Evolutionary conservation across 35 echinoderm and acorn worm species (phyloP), one percentile per base, ranked within the genome.

Genomic region (Chiridota heheva): DNA sequence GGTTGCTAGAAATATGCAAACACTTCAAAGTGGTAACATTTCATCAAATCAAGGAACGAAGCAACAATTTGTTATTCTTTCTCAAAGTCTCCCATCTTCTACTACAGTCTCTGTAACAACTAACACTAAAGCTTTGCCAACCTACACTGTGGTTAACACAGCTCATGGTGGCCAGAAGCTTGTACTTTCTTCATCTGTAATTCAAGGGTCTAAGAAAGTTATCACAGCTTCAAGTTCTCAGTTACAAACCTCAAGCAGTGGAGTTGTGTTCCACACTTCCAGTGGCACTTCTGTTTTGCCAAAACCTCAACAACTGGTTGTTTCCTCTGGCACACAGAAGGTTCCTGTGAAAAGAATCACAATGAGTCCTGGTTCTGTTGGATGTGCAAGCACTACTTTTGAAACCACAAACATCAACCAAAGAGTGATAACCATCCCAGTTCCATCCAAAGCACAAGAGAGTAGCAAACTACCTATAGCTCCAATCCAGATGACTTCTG

Each of bases 351-450:
- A 39, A 34, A 32, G 56, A 36, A 58, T 64, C 28, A 64, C 80
- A 7, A 67, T 59, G 8, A 76, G 22, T 36, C 37, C 57, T 76
- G 36, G 44, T 2, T 76, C 72, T 4, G 72, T 76, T n/a, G n/a
- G n/a, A n/a, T n/a, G n/a, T n/a, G n/a, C n/a, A n/a, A n/a, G n/a
- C n/a, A n/a, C n/a, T n/a, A n/a, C n/a, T n/a, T n/a, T n/a, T n/a
- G n/a, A n/a, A n/a, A n/a, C n/a, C n/a, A n/a, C n/a, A n/a, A n/a
- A n/a, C n/a, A n/a, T n/a, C n/a, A n/a, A n/a, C n/a, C n/a, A n/a
- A n/a, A n/a, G n/a, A n/a, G n/a, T n/a, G n/a, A n/a, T n/a, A n/a
- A n/a, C n/a, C n/a, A n/a, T n/a, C n/a, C n/a, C n/a, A n/a, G n/a
- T n/a, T n/a, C n/a, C n/a, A n/a, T n/a, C n/a, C n/a, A n/a, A n/a